Percentiles rank a stretch among this genome's conserved stretches.
Conservation (phyloP, 2,888 invertebrate genomes). For the Philhelius pedissequus region DNA sequence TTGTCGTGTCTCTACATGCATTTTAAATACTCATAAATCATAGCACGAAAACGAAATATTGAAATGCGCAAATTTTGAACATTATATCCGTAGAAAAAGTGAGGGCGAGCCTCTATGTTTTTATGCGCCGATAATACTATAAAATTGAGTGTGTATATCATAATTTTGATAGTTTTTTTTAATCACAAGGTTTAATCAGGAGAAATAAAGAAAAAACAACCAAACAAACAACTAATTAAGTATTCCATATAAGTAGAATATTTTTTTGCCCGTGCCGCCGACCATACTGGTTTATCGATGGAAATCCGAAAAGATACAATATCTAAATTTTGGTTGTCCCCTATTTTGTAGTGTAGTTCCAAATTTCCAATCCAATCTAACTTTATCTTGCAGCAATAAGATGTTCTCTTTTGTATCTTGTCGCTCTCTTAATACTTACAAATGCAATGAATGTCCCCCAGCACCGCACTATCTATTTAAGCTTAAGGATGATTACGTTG, state of each 20-base stretch:
- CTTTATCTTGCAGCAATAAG: background rate
- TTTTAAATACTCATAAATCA: slow-evolving; percentile 60
- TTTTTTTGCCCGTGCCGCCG: slow-evolving; percentile 29
- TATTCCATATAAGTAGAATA: background rate
- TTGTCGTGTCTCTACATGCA: slow-evolving; percentile 38
- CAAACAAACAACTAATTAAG: slow-evolving; percentile 19
- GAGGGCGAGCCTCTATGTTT: slow-evolving; percentile 66
- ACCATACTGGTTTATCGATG: slow-evolving; percentile 40
- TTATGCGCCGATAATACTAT: slow-evolving; percentile 58
- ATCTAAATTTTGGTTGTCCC: background rate
- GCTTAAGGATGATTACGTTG: slow-evolving; percentile 64
- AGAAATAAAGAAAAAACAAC: background rate
- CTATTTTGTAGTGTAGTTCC: background rate
- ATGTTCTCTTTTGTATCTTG: slow-evolving; percentile 18
- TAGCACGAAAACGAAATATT: slow-evolving; percentile 49
- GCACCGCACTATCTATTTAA: too few species aligned
- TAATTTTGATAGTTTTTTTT: background rate
- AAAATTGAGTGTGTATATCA: slow-evolving; percentile 24
- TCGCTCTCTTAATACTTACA: slow-evolving; percentile 24
- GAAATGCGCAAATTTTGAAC: slow-evolving; percentile 66
- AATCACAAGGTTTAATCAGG: slow-evolving; percentile 6
- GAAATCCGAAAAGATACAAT: slow-evolving; percentile 35
- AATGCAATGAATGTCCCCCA: slow-evolving; percentile 28
- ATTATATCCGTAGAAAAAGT: slow-evolving; percentile 42
- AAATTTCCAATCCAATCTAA: too few species aligned